These are phyloP conservation scores for Drosophila pruinosa DNA, from an alignment of 1,140 invertebrate genomes.

Conservation along the genomic window DNA sequence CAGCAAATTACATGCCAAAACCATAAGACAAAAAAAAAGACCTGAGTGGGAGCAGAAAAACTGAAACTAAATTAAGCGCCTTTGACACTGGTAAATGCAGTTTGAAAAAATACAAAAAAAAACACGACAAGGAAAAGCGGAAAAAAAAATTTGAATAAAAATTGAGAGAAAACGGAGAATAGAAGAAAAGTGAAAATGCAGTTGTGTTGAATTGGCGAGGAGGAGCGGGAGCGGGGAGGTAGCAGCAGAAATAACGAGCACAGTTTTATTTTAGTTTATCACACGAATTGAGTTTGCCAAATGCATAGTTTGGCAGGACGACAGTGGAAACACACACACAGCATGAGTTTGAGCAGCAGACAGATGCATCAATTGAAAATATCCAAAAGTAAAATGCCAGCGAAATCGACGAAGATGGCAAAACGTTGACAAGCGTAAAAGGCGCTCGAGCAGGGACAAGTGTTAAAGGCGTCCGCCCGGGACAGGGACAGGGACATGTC, in stretches of 20 bases:
- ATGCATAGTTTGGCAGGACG: slow-evolving; percentile 52
- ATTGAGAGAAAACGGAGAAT: slow-evolving; percentile 55
- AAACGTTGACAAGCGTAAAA: slow-evolving; percentile 75
- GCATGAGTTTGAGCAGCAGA: slow-evolving; percentile 15
- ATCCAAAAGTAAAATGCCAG: slow-evolving; percentile 59
- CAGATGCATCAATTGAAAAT: slow-evolving; percentile 76
- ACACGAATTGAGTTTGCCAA: slow-evolving; percentile 71
- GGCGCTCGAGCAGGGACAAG: slow-evolving; percentile 43
- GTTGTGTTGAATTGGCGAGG: background rate
- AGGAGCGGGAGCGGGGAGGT: too few species aligned
- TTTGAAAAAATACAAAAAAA: slow-evolving; percentile 46
- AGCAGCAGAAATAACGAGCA: slow-evolving; percentile 56
- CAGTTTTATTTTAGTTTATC: slow-evolving; percentile 78
- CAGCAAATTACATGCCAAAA: slow-evolving; percentile 75
- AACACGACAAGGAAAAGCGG: slow-evolving; percentile 5
- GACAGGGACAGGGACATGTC: slow-evolving; percentile 15
- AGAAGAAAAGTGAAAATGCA: slow-evolving; percentile 42
- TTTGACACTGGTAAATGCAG: slow-evolving; percentile 76
- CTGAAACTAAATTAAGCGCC: slow-evolving; percentile 73
- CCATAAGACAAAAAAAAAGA: slow-evolving; percentile 67
- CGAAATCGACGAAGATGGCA: slow-evolving; percentile 48
- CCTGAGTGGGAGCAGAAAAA: slow-evolving; percentile 7
- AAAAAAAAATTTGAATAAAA: slow-evolving; percentile 33
- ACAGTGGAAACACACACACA: background rate
- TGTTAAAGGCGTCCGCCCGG: slow-evolving; percentile 28